Evolutionary conservation across 2,888 invertebrate species (phyloP), one percentile per base, ranked within the genome.

Genomic region (Pterostichus madidus): DNA sequence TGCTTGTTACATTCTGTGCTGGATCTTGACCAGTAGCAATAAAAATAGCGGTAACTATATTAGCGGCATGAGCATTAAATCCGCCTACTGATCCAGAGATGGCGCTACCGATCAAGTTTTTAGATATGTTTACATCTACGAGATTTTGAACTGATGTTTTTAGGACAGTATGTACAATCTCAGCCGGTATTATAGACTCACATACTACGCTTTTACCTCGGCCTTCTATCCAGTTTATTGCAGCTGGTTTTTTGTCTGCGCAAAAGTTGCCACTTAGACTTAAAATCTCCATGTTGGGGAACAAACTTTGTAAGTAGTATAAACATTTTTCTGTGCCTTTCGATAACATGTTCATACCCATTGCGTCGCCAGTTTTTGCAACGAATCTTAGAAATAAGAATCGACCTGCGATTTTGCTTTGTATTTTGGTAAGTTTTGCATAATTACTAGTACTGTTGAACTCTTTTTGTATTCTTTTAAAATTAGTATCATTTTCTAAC

Each of bases 261-360:
- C 99, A 99, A 87, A 96, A 96, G 90, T 99, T 99, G 0, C 99
- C 99, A 87, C 98, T 98, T 0, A 99, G 90, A 86, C 98, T 97
- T n/a, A 99, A 92, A 3, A 98, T 95, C 88, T 97, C 96, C 96
- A 98, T 97, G 61, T 97, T 95, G 0, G 95, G 94, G 89, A 97
- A 97, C 81, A 92, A 91, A 35, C 91, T 91, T 87, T 94, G 93
- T 0, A 99, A 92, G 64, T 92, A 90, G 85, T 93, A 93, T 31
- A 99, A 89, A 0, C 97, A 95, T 86, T 94, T 95, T 91, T 98
- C 98, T 0, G 97, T 96, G 0, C 98, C 98, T 92, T 99, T 99
- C 0, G 98, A 98, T 0, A 99, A 93, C 99, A 99, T 99, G 88
- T 99, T 99, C 99, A 99, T 99, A 61, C 99, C 99, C 99, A 99